Base-by-base conservation (phyloP, 2,888 invertebrate species). In the Tenthredo scrophulariae region DNA sequence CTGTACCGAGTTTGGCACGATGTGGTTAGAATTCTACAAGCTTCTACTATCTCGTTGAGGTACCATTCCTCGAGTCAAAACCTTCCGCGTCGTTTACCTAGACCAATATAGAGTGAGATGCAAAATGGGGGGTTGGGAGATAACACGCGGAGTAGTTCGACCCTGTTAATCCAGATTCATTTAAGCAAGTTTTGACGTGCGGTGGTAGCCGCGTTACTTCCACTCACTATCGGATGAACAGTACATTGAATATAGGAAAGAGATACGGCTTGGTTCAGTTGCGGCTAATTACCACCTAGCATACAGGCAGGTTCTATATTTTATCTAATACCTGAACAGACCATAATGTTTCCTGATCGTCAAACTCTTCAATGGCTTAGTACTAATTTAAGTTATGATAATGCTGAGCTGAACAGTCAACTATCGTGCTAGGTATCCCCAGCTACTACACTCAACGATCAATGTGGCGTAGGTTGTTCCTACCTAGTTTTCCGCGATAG, bases 1-100 rank as follows among this genome's bases (percentile, higher is more conserved):
- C 62, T 62, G 33, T 77, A 62, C 33, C 62, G 90, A 90, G 90
- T 89, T 91, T 90, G 89, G 88, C 89, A 86, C 88, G 88, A 91
- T 90, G 91, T 88, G 90, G 90, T 90, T 89, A 90, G 89, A 89
- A 90, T 91, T 91, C 90, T 90, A 29, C 50, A 54, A 15, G 50
- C 26, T 77, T 77, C 77, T 33, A 18, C 46, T 15, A 29, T 37
- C 40, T 18, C n/a, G 62, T 9, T 13, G 62, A 22, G 72, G 40
- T 40, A 74, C 67, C 26, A 43, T 74, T 74, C 72, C 77, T 77
- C 29, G 77, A 77, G 50, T 54, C 33, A 54, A 77, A 77, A 54
- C 77, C 77, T 77, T 77, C 77, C 50, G 50, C 50, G 26, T 54
- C 77, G 46, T 77, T 40, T 50, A 50, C 75, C 50, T 18, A 26